A percentile compares a stretch with the other conserved stretches of the same genome.
Conservation (phyloP, 2,888 invertebrate genomes). For the Ennomos quercinarius region DNA sequence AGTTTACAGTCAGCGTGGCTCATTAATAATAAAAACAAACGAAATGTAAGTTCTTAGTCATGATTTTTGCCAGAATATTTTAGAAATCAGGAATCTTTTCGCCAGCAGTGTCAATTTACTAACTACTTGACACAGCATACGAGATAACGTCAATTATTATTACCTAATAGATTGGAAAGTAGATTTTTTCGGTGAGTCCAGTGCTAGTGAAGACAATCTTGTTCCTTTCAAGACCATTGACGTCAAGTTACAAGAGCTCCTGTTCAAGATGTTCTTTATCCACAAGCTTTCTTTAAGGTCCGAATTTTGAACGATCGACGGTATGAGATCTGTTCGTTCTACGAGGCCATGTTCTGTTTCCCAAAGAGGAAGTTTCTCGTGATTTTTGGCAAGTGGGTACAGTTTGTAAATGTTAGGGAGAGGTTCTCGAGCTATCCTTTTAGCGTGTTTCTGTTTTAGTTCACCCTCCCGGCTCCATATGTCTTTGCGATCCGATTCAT, state of each 20-base stretch:
- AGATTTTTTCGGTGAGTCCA: constrained; percentile 26
- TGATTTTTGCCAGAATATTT: no score
- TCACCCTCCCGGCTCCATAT: constrained; percentile 51
- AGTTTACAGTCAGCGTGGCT: no score
- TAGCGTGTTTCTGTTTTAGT: constrained; percentile 56
- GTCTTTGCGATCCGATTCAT: constrained; percentile 45
- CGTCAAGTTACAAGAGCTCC: constrained; percentile 57
- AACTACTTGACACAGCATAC: no score
- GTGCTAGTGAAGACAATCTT: constrained; percentile 10
- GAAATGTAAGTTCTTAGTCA: no score
- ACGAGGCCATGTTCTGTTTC: constrained; percentile 43
- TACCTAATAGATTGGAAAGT: constrained; percentile 50
- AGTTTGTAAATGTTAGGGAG: constrained; percentile 59
- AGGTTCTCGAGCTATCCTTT: constrained; percentile 49
- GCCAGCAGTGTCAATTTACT: no score
- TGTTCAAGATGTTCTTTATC: constrained; percentile 63
- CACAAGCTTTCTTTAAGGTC: constrained; percentile 55
- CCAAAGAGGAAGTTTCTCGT: neutral
- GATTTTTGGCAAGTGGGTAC: constrained; percentile 12
- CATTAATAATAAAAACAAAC: no score
- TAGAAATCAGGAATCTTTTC: no score
- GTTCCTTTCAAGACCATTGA: constrained; percentile 21
- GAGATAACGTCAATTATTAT: neutral
- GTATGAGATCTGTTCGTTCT: constrained; percentile 54
- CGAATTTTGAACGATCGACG: constrained; percentile 51